A percentile compares a stretch with the other conserved stretches of the same genome.
Evolutionary conservation across 2,797 vertebrate genomes (phyloP).

Genomic region (Ambastaia sidthimunki): DNA sequence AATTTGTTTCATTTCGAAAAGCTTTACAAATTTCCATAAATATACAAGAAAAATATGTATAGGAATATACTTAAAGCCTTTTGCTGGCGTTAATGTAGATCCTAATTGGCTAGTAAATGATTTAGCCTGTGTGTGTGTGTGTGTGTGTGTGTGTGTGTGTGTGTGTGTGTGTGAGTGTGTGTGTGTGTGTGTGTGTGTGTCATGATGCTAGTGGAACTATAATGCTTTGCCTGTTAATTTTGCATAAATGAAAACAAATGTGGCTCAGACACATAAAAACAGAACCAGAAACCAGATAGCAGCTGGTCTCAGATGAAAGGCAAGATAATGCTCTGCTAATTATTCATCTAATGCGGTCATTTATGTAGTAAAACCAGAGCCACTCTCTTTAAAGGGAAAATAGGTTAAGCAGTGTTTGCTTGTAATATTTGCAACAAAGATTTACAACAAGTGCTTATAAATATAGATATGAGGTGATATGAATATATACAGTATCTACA

Average conservation of each 20-base stretch:
- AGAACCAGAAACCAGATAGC: conserved; percentile 43
- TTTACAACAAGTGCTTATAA: too few relatives aligned
- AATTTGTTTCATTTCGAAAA: background rate
- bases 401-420: background rate
- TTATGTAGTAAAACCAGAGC: conserved; percentile 37
- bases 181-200: background rate
- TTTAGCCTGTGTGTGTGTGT: background rate
- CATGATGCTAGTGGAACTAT: conserved; percentile 14
- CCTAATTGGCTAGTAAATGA: background rate
- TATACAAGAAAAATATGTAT: background rate
- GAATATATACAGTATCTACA: too few relatives aligned
- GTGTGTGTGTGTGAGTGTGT: too few relatives aligned
- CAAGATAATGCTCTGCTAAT: conserved; percentile 43
- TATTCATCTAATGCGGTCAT: conserved; percentile 19
- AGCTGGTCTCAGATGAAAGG: conserved; percentile 38
- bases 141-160: background rate
- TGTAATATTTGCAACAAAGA: conserved; percentile 2
- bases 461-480: too few relatives aligned
- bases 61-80: background rate
- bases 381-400: background rate
- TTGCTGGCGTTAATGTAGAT: background rate
- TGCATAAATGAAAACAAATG: conserved; percentile 47
- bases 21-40: background rate
- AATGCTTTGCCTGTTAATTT: conserved; percentile 22
- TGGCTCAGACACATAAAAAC: conserved; percentile 30